A percentile compares a stretch with the other conserved stretches of the same genome.
Evolutionary conservation across 2,888 invertebrate genomes (phyloP).

Genomic region (Plagiodera versicolora): DNA sequence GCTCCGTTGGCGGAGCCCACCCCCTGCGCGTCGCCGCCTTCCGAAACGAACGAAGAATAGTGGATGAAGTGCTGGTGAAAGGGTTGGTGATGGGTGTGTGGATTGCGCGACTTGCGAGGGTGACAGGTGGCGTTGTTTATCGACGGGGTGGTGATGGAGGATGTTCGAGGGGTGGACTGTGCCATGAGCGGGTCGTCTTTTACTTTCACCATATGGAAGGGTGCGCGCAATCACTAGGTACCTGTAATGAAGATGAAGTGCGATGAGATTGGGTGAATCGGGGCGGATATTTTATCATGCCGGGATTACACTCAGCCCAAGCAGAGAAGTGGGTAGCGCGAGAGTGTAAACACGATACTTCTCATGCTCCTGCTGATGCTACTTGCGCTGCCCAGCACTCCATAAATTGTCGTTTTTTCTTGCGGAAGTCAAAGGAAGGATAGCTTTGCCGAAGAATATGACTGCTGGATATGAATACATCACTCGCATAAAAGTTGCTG

Average conservation of each 20-base stretch:
- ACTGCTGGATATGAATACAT: too few relatives aligned
- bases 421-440: too few relatives aligned
- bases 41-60: slow-evolving; percentile 58
- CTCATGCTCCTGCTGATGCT: too few relatives aligned
- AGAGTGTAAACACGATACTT: too few relatives aligned
- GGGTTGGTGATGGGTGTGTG: slow-evolving; percentile 52
- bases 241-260: slow-evolving; percentile 20
- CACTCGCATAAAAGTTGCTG: too few relatives aligned
- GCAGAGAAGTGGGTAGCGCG: too few relatives aligned
- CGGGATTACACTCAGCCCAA: too few relatives aligned
- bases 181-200: slow-evolving; percentile 52
- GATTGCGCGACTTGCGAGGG: slow-evolving; percentile 27
- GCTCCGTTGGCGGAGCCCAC: slow-evolving; percentile 49
- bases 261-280: too few relatives aligned
- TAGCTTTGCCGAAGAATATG: too few relatives aligned
- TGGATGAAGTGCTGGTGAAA: slow-evolving; percentile 55
- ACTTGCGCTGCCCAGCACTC: too few relatives aligned
- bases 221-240: slow-evolving; percentile 19
- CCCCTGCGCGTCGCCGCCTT: slow-evolving; percentile 51
- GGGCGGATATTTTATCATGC: too few relatives aligned
- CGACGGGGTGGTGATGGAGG: slow-evolving; percentile 18
- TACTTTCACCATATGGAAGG: slow-evolving; percentile 53
- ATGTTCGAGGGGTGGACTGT: slow-evolving; percentile 38
- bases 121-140: slow-evolving; percentile 15
- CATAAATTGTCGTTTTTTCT: too few relatives aligned